Evolutionary conservation across 2,888 invertebrate species (phyloP), one percentile per base, ranked within the genome.

Genomic region (Habrosyne pyritoides): DNA sequence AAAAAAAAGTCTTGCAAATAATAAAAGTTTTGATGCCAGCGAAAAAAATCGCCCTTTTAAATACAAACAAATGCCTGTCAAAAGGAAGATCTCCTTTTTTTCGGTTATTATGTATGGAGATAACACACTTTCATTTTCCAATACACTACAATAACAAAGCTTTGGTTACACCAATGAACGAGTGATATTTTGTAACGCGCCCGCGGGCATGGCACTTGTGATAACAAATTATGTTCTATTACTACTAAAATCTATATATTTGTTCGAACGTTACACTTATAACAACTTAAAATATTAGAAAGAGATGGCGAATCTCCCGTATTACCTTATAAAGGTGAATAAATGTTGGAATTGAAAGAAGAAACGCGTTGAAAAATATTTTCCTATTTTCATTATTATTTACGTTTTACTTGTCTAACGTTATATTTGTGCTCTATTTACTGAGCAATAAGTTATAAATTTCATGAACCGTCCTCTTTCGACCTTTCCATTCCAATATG

Each of bases 171-270:
- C 71, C 73, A 75, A 78, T 69, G 59, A 66, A 71, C 70, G 72
- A 66, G 55, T 66, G 64, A 58, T 58, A 47, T 58, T 52, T 48
- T 61, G 54, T 52, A 53, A 61, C 57, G 52, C 67, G 69, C 56
- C 57, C 51, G 51, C 52, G 66, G 73, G 71, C 69, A 80, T 81
- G 81, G 82, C 82, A 81, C 81, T 79, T 78, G 64, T 71, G 73
- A 60, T 59, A 56, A 54, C 56, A 14, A 36, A 59, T 57, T 48
- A 56, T 57, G 57, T 57, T 51, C 50, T 56, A 47, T 57, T 55
- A 50, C 47, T 54, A 58, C 56, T 57, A 55, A 54, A 50, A 52
- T 49, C 53, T 56, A 51, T 57, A 59, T 47, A 55, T 55, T 56
- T 61, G 36, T 61, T 21, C 49, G 12, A 18, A 42, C 8, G 14